Percentiles rank a stretch among this genome's conserved stretches.
phyloP scores from a whole-genome alignment of 2,888 invertebrate species.

The Philopedon plagiatum region DNA sequence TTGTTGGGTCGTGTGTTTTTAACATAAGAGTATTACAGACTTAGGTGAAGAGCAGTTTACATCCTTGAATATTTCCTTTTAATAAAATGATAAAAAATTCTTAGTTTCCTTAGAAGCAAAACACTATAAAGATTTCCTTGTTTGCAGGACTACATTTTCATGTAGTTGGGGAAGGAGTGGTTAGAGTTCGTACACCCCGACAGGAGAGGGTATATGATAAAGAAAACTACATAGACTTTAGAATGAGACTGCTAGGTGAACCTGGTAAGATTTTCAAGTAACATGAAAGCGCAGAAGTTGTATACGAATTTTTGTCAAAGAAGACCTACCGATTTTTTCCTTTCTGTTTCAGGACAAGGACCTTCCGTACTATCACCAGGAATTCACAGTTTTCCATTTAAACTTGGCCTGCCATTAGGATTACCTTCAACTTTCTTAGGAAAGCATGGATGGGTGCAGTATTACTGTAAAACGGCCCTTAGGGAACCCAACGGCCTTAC shows the following conservation, averaged over 20 bases:
- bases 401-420: constrained; percentile 90
- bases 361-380: constrained; percentile 90
- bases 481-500: constrained; percentile 90
- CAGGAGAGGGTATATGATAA: constrained; percentile 91
- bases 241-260: constrained; percentile 93
- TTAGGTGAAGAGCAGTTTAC: too few relatives aligned
- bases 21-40: too few relatives aligned
- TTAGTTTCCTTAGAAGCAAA: too few relatives aligned
- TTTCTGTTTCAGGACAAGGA: constrained; percentile 77
- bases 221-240: constrained; percentile 95
- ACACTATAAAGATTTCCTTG: constrained; percentile 26
- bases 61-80: too few relatives aligned
- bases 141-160: constrained; percentile 89
- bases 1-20: too few relatives aligned
- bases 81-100: too few relatives aligned
- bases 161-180: constrained; percentile 94
- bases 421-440: constrained; percentile 94
- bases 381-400: constrained; percentile 95
- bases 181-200: constrained; percentile 85
- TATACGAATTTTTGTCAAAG: too few relatives aligned
- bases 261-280: constrained; percentile 72
- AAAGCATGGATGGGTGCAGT: constrained; percentile 96
- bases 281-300: too few relatives aligned
- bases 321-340: too few relatives aligned
- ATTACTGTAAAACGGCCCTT: constrained; percentile 91